Evolutionary conservation across 2,888 invertebrate species (phyloP), one percentile per base, ranked within the genome.

Genomic region (Allolobophora icterica): DNA sequence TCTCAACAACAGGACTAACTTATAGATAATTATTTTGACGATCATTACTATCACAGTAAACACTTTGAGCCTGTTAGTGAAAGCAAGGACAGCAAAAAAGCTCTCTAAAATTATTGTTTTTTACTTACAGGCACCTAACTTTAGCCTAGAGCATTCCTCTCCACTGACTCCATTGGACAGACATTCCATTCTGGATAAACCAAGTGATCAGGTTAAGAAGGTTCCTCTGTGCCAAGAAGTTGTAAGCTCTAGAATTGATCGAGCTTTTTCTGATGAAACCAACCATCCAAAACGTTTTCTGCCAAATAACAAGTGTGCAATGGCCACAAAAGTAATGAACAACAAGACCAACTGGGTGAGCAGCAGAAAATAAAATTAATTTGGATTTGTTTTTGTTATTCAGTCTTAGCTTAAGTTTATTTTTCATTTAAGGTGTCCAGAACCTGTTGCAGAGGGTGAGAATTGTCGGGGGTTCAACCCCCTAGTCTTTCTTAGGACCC

Each of bases 191-290:
- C n/a, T 11, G 71, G 71, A n/a, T n/a, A 71, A 71, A 6, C 71
- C 71, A 71, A 71, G n/a, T 71, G 71, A 71, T 71, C 71, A 71
- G 13, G 8, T n/a, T 71, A 71, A 6, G 71, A n/a, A n/a, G n/a
- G 71, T 71, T 71, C n/a, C 71, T 71, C 71, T 71, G n/a, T 71
- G 71, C 71, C 30, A 71, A n/a, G 71, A 71, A n/a, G n/a, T 87
- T 87, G 38, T 35, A 30, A 24, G 38, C 87, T 87, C 35, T 19
- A 87, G 87, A 34, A 87, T 15, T 24, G 87, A 38, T 34, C 87
- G 19, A 87, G 19, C 21, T 24, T 34, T 35, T 30, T 87, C 87
- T 34, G 87, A 87, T 87, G 87, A 38, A 87, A 87, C 35, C 24
- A 87, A 87, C 24, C 33, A 87, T 34, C 87, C 87, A 35, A 87